Evolutionary conservation across 2,113 vertebrate species (phyloP).

Genomic region (Cottus gobio): DNA sequence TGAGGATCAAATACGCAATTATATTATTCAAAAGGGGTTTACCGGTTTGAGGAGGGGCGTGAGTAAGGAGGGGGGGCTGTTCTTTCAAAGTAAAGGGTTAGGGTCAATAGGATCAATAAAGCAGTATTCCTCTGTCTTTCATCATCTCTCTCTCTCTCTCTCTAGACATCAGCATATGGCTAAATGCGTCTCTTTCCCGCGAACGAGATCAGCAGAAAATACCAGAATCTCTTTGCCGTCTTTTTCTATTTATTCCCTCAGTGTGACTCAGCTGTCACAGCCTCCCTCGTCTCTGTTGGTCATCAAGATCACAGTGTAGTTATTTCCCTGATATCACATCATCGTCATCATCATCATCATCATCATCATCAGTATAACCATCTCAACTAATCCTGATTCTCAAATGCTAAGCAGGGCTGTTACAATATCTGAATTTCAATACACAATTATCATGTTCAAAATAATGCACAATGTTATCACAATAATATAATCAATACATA

Average conservation of each 20-base stretch:
- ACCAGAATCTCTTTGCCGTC: not conserved
- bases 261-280: constrained; percentile 14
- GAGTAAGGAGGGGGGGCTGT: constrained; percentile 33
- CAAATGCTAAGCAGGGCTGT: not conserved
- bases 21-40: constrained; percentile 86
- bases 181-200: constrained; percentile 54
- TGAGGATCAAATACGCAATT: constrained; percentile 78
- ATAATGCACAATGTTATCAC: not conserved
- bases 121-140: constrained; percentile 84
- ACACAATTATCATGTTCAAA: not conserved
- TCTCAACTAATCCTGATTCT: not conserved
- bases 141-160: constrained; percentile 32
- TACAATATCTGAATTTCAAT: not conserved
- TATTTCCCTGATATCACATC: not conserved
- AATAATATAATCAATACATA: not conserved
- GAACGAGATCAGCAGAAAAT: constrained; percentile 52
- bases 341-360: not conserved
- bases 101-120: constrained; percentile 89
- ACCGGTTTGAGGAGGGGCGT: constrained; percentile 70
- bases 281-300: not conserved
- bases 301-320: not conserved
- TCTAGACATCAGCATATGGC: constrained; percentile 37
- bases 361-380: not conserved
- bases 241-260: not conserved
- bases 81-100: constrained; percentile 85